Conservation (phyloP, 1,140 invertebrate species). For the Panulirus ornatus region DNA sequence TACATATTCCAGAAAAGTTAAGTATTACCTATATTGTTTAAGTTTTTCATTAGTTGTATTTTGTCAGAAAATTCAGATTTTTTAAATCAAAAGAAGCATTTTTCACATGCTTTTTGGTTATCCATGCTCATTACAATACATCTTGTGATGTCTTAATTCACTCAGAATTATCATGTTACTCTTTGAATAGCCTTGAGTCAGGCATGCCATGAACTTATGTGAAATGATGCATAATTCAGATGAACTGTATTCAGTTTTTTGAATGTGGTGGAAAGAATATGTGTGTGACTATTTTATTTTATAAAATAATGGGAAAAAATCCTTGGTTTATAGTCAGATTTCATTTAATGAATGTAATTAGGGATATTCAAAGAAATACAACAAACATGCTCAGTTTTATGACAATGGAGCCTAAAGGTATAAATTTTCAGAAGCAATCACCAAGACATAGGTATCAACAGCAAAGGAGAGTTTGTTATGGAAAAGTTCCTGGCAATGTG, state of each 20-base stretch:
- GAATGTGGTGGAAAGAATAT: background rate
- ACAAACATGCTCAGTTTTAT: constrained; percentile 27
- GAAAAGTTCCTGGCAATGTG: background rate
- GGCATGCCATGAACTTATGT: background rate
- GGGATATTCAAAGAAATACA: constrained; percentile 43
- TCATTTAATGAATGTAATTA: constrained; percentile 35
- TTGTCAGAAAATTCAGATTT: no score
- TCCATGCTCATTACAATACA: background rate
- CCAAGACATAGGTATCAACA: background rate
- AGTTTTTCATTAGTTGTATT: no score
- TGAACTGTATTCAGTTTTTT: background rate
- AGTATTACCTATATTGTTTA: no score
- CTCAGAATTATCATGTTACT: background rate
- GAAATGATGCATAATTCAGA: background rate
- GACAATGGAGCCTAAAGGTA: constrained; percentile 20
- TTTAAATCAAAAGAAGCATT: no score
- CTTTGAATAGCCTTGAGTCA: background rate
- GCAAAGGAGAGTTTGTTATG: background rate
- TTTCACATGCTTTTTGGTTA: background rate
- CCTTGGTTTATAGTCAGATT: constrained; percentile 11
- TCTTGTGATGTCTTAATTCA: background rate
- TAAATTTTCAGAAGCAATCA: constrained; percentile 19
- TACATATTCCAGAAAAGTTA: no score
- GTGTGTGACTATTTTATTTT: constrained; percentile 44
- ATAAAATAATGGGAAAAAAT: constrained; percentile 29